Conservation (phyloP, 1,140 invertebrate genomes). For the Gerris buenoi region DNA sequence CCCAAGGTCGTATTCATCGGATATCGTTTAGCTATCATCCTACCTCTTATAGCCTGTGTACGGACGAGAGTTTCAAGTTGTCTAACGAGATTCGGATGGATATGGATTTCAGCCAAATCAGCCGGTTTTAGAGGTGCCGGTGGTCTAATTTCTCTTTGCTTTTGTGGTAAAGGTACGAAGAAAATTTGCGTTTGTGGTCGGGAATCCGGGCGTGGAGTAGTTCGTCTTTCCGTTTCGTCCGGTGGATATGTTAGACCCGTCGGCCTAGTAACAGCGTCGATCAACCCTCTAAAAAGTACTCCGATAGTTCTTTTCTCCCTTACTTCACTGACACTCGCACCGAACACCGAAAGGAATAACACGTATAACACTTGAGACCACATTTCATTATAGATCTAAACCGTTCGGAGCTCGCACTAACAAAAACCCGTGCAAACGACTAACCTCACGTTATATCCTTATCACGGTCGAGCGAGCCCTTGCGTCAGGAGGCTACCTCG, state of each 20-base stretch:
- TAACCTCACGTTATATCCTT: not conserved
- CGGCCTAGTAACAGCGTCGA: not conserved
- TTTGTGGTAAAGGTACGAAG: not conserved
- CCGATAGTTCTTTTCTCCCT: not conserved
- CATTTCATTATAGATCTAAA: not conserved
- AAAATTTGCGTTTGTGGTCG: not conserved
- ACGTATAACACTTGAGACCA: not conserved
- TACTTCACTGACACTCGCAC: not conserved
- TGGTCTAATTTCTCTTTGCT: not conserved
- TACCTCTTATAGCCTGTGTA: not conserved
- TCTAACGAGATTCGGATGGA: not conserved
- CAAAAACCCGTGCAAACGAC: not conserved
- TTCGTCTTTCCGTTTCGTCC: not conserved
- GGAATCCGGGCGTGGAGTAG: not conserved
- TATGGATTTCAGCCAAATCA: not conserved
- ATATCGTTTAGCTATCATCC: not conserved
- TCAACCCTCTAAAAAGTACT: not conserved
- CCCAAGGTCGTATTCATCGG: not conserved
- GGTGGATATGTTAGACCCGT: not conserved
- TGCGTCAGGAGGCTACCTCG: not conserved
- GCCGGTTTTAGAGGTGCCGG: not conserved
- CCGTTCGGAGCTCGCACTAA: not conserved
- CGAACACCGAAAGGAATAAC: not conserved
- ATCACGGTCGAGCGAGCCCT: not conserved
- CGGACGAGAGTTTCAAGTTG: not conserved